A percentile compares a stretch with the other conserved stretches of the same genome.
Evolutionary conservation across 2,888 invertebrate genomes (phyloP).

Genomic region (Drosophila anceps): DNA sequence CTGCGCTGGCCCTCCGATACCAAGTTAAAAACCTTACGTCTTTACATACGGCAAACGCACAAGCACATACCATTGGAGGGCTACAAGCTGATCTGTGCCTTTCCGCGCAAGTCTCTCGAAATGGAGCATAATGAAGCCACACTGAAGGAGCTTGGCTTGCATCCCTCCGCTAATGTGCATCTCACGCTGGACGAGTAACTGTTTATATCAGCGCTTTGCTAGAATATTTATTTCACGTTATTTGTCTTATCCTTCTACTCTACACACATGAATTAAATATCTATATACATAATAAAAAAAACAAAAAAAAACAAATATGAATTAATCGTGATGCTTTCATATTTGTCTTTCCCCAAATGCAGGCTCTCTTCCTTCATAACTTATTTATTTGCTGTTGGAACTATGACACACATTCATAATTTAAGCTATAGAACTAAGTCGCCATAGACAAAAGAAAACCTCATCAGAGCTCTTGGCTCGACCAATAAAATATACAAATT

Average conservation of each 20-base stretch:
- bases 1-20: constrained; percentile 85
- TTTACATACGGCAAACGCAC: constrained; percentile 82
- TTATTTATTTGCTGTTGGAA: too few relatives aligned
- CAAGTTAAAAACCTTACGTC: constrained; percentile 78
- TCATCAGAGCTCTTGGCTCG: too few relatives aligned
- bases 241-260: constrained; percentile 27
- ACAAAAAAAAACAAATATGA: constrained; percentile 30
- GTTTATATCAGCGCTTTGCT: constrained; percentile 14
- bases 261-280: constrained; percentile 46
- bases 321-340: not conserved
- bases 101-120: constrained; percentile 83
- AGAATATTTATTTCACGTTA: constrained; percentile 50
- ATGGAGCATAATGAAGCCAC: constrained; percentile 77
- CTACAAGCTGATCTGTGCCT: constrained; percentile 84
- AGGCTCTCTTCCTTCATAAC: not conserved
- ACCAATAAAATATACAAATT: not conserved
- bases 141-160: constrained; percentile 82
- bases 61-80: constrained; percentile 82
- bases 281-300: constrained; percentile 43
- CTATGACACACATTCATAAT: not conserved
- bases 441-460: not conserved
- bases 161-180: constrained; percentile 85
- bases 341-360: too few relatives aligned
- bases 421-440: not conserved
- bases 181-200: constrained; percentile 83